Evolutionary conservation across 2,113 vertebrate genomes (phyloP), one percentile per base, ranked within the genome.

Genomic region (Drymodes brunneopygia): DNA sequence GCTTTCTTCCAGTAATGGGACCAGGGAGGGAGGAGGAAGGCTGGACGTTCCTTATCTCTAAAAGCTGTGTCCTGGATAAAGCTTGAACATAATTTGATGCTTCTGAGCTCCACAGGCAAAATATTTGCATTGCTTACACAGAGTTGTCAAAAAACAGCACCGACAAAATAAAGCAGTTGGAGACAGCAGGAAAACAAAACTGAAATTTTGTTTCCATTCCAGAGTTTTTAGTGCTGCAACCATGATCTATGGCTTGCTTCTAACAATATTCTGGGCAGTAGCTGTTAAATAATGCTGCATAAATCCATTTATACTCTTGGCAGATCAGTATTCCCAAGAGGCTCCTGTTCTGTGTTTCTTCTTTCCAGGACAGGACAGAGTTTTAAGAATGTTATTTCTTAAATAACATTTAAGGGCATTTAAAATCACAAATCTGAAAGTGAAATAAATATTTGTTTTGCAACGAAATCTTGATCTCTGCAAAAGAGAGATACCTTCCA

Each of bases 181-280:
- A 89, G 73, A 48, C 48, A 91, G 62, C 33, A 79, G 33, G 51
- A 91, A 88, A 96, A 90, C 65, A 92, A 90, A 89, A 82, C 31
- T 44, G 58, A 81, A 94, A 73, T 69, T 79, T 58, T 87, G 42
- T 75, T 93, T 95, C 38, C 60, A 64, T 84, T 94, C 91, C 88
- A 90, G 64, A 35, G 24, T 33, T 95, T 70, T 91, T 81, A 86
- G 42, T 91, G 85, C 91, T 92, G 81, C 82, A 96, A 85, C 38
- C 36, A 38, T 94, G 81, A 95, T 95, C 69, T 90, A 93, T n/a
- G 47, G 33, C 42, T 90, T 84, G 33, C 42, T 90, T 84, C 79
- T 79, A 81, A 83, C 71, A 58, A 56, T 45, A 27, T 56, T 77
- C 70, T 24, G 23, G 47, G 45, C 75, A 86, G 82, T 72, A 93